Conservation (phyloP, 2,113 vertebrate species). For the Tympanuchus pallidicinctus region DNA sequence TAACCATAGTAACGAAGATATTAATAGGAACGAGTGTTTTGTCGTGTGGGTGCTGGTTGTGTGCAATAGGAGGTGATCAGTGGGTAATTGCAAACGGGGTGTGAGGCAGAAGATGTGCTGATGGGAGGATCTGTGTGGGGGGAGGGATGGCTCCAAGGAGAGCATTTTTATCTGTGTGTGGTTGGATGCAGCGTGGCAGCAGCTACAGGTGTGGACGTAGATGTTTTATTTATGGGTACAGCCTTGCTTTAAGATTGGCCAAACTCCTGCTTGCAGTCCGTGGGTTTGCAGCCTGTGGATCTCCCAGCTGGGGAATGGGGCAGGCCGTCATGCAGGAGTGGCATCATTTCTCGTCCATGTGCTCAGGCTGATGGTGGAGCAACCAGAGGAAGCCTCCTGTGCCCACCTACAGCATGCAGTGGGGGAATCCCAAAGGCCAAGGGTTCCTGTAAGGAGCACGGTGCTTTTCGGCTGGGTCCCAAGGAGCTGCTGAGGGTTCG, state of each 20-base stretch:
- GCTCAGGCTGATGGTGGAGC: background rate
- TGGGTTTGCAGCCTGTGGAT: background rate
- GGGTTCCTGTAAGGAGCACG: background rate
- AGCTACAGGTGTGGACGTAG: background rate
- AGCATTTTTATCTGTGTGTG: background rate
- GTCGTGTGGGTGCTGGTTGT: background rate
- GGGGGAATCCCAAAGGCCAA: too few species aligned
- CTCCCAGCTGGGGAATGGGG: background rate
- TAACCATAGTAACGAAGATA: constrained; percentile 2
- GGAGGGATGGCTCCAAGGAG: background rate
- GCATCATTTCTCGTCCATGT: background rate
- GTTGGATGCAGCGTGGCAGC: constrained; percentile 1
- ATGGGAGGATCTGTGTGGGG: background rate
- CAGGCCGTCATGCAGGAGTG: background rate
- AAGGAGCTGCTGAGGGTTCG: background rate
- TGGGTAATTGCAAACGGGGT: background rate
- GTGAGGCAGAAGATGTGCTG: background rate
- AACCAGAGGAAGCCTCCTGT: background rate
- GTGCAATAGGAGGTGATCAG: background rate
- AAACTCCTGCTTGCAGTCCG: background rate
- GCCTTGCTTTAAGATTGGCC: background rate
- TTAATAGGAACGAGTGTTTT: constrained; percentile 1
- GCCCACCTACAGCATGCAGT: background rate
- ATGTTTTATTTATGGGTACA: constrained; percentile 17
- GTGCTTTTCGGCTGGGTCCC: background rate